These are phyloP conservation scores for Tipula lateralis DNA, from an alignment of 2,888 invertebrate species.

Conservation along the genomic window DNA sequence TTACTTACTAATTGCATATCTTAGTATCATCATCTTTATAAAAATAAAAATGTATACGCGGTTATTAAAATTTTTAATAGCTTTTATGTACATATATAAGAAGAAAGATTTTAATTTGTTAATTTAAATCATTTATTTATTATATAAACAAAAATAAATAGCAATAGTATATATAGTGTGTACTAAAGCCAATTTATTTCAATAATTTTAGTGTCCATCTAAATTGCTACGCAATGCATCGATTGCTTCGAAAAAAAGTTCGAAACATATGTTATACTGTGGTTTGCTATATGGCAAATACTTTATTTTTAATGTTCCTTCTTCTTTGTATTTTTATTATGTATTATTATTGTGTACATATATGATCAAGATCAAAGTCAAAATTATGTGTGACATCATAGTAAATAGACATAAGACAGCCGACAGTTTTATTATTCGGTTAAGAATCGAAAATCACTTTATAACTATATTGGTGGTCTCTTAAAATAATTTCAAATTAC, in stretches of 20 bases:
- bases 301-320: neutral
- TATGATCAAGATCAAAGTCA: constrained; percentile 14
- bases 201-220: neutral
- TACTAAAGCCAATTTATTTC: neutral
- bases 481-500: neutral
- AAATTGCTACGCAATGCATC: neutral
- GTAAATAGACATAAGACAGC: neutral
- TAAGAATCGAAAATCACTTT: neutral
- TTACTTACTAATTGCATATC: constrained; percentile 11
- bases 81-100: neutral
- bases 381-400: constrained; percentile 14
- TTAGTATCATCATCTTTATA: neutral
- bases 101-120: neutral
- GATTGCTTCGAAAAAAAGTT: neutral
- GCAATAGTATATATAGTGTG: too few species aligned
- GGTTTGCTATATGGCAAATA: neutral
- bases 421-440: neutral
- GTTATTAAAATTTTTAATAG: neutral
- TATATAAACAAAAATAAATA: neutral
- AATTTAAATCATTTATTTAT: constrained; percentile 7
- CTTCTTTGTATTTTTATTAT: neutral
- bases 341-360: neutral
- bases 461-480: neutral
- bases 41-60: neutral
- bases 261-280: neutral